Conservation (phyloP, 2,888 invertebrate species). For the Cheilosia vulpina region DNA sequence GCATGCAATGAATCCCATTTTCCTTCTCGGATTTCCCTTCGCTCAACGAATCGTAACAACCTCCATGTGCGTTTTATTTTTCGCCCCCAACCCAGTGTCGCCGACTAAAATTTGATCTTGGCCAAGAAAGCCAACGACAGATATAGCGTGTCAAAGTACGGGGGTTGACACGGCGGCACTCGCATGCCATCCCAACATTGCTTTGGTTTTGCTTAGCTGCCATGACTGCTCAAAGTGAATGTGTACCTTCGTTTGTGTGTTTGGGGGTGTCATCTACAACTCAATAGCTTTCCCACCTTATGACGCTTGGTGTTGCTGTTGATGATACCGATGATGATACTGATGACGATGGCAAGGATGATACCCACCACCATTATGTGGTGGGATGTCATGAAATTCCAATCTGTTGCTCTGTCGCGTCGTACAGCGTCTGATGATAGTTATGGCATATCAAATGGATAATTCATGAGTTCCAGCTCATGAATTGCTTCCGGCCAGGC, state of each 20-base stretch:
- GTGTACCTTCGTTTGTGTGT: constrained; percentile 7
- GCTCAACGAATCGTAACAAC: constrained; percentile 51
- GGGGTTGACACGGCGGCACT: constrained; percentile 33
- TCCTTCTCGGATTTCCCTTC: constrained; percentile 53
- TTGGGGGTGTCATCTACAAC: constrained; percentile 19
- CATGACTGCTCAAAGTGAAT: constrained; percentile 3
- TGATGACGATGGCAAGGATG: constrained; percentile 48
- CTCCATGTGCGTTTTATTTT: constrained; percentile 60
- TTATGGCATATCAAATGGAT: constrained; percentile 53
- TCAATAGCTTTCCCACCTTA: constrained; percentile 28
- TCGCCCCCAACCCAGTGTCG: constrained; percentile 16
- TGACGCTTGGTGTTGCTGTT: constrained; percentile 39
- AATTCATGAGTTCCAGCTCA: constrained; percentile 64
- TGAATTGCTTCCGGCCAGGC: constrained; percentile 65
- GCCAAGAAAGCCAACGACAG: constrained; percentile 34
- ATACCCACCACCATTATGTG: constrained; percentile 65
- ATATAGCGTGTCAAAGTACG: constrained; percentile 37
- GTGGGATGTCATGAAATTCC: constrained; percentile 59
- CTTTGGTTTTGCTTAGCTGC: constrained; percentile 13
- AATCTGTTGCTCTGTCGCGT: constrained; percentile 58
- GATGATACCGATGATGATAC: constrained; percentile 34
- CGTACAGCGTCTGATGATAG: constrained; percentile 7
- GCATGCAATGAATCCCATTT: constrained; percentile 16
- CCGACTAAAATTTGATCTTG: constrained; percentile 61
- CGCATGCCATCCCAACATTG: constrained; percentile 49